A percentile compares a stretch with the other conserved stretches of the same genome.
Evolutionary conservation across 2,888 invertebrate genomes (phyloP).

Genomic region (Eilema caniola): DNA sequence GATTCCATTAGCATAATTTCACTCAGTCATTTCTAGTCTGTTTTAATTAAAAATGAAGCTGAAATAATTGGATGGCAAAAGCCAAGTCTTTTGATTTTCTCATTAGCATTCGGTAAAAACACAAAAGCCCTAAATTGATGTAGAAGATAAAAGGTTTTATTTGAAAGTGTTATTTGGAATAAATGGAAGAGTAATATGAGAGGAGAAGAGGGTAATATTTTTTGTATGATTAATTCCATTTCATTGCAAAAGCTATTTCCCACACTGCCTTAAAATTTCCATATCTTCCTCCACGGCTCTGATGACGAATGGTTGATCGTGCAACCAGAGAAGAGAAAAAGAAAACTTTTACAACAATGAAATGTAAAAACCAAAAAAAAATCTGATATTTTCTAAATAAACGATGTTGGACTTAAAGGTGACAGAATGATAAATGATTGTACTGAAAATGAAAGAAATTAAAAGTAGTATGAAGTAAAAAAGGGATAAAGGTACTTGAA

Average conservation of each 20-base stretch:
- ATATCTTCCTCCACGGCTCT: not conserved
- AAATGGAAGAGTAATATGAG: no score
- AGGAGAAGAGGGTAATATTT: no score
- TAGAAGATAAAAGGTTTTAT: not conserved
- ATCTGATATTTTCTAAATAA: not conserved
- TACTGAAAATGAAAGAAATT: not conserved
- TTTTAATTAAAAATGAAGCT: slow-evolving; percentile 36
- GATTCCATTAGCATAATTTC: slow-evolving; percentile 48
- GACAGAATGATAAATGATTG: not conserved
- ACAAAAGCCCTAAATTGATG: not conserved
- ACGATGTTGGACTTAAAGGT: not conserved
- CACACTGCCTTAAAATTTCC: no score
- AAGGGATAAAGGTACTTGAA: not conserved
- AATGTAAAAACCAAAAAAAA: not conserved
- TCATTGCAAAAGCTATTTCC: no score
- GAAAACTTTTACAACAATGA: no score
- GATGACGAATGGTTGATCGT: not conserved
- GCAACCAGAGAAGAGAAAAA: no score
- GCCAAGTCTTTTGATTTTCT: slow-evolving; percentile 4
- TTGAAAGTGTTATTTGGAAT: not conserved
- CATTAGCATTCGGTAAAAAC: not conserved
- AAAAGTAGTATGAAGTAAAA: not conserved
- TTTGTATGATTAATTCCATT: no score
- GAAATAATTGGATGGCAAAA: slow-evolving; percentile 3
- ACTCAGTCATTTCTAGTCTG: slow-evolving; percentile 28